A percentile compares a stretch with the other conserved stretches of the same genome.
Evolutionary conservation across 2,888 invertebrate species (phyloP).

Genomic region (Ganaspis brasiliensis): DNA sequence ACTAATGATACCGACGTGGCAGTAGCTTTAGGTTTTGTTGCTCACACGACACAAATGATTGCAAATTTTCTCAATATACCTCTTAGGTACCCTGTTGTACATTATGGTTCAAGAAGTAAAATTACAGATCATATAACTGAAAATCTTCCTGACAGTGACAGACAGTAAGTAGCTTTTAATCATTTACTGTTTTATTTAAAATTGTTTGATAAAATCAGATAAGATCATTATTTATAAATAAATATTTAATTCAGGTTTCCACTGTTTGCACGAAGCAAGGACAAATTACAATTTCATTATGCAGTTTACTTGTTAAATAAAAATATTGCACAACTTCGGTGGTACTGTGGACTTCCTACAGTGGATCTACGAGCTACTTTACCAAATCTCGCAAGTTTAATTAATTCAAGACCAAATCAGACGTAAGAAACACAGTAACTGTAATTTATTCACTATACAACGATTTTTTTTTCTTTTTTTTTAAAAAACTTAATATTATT

Average conservation of each 20-base stretch:
- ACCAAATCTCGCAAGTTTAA: conserved; percentile 86
- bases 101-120: conserved; percentile 91
- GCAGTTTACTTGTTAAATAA: conserved; percentile 96
- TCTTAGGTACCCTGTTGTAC: conserved; percentile 90
- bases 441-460: not conserved
- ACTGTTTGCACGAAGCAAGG: conserved; percentile 89
- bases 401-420: conserved; percentile 80
- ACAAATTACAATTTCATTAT: conserved; percentile 91
- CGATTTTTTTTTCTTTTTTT: not conserved
- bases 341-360: conserved; percentile 88
- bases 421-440: conserved; percentile 63
- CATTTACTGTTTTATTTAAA: conserved; percentile 67
- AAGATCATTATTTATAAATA: not conserved
- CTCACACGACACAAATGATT: conserved; percentile 91
- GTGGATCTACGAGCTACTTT: conserved; percentile 89
- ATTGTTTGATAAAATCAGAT: conserved; percentile 47
- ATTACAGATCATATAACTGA: conserved; percentile 90
- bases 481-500: too few relatives aligned
- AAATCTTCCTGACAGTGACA: conserved; percentile 85
- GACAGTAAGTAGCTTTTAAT: conserved; percentile 82
- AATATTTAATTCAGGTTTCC: conserved; percentile 88
- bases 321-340: conserved; percentile 94
- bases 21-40: conserved; percentile 93
- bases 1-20: conserved; percentile 87
- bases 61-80: conserved; percentile 93